Evolutionary conservation across 2,888 invertebrate species (phyloP), one percentile per base, ranked within the genome.

Genomic region (Drosophila ustulata): DNA sequence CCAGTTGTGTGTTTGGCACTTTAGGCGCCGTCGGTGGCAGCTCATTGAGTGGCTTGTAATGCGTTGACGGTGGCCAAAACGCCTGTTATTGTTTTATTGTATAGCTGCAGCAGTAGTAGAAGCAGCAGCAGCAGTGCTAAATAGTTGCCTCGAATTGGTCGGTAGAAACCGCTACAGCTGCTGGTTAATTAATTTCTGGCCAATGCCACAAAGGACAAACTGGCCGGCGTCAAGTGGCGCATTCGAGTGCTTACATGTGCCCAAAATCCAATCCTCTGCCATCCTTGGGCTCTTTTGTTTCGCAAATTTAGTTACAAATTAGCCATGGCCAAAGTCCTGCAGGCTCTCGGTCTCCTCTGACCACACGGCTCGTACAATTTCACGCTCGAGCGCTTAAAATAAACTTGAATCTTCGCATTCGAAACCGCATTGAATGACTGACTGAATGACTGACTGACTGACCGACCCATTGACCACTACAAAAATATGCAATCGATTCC

Each of bases 21-120:
- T 88, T 82, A 75, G 83, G 86, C 88, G 86, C 86, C 83, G 66
- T 80, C 86, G 75, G 80, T 80, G 80, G 87, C 88, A 85, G 86
- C 88, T 85, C 78, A 84, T 86, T 86, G 83, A 84, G 88, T 88
- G 83, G 83, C 83, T 71, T 86, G 86, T 84, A 84, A 82, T 88
- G 83, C 80, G 83, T 85, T 85, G 86, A 85, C 75, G 75, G 47
- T 62, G 75, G 66, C 66, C 43, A 57, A 57, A 50, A 41, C 68
- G 71, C 66, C 70, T 66, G 80, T 88, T 88, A 84, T 84, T 84
- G 83, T 84, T 84, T 88, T 88, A 88, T 88, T 83, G 88, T 83
- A 65, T 30, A 46, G 66, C 67, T 58, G 66, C 61, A 61, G 37
- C 37, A 37, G n/a, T n/a, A n/a, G n/a, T n/a, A n/a, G n/a, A n/a